Percentiles rank a stretch among this genome's conserved stretches.
phyloP scores from a whole-genome alignment of 2,113 vertebrate genomes.

The Muntiacus muntjak region DNA sequence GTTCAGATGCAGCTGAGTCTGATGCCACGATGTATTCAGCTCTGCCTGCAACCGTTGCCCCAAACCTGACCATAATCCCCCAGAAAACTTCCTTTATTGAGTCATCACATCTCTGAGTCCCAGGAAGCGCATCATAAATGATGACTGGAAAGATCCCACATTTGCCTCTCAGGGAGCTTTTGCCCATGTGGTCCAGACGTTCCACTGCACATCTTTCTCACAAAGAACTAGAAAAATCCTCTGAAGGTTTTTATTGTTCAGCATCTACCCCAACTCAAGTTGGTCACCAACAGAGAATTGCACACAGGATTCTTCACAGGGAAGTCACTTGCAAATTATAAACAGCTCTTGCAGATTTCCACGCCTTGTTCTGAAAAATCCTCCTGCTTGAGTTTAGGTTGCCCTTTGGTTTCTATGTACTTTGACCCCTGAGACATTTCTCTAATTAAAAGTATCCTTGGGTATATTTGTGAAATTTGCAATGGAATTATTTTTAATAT shows the following conservation, averaged over 20 bases:
- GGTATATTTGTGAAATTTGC: too few relatives aligned
- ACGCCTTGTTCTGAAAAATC: neutral
- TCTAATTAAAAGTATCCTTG: accelerated
- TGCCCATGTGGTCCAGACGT: neutral
- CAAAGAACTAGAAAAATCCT: neutral
- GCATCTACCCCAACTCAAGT: neutral
- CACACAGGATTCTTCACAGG: accelerated
- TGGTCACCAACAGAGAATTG: neutral
- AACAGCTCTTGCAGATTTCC: neutral
- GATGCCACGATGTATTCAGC: too few relatives aligned
- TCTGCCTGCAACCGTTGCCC: neutral
- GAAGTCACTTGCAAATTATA: neutral
- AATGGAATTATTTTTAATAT: neutral
- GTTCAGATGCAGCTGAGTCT: neutral
- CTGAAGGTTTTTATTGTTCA: neutral
- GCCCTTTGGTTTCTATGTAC: neutral
- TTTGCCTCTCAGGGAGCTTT: neutral
- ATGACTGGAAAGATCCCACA: neutral
- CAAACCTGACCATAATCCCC: too few relatives aligned
- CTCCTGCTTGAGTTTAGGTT: accelerated
- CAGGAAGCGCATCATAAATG: too few relatives aligned
- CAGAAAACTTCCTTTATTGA: neutral
- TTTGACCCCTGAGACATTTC: accelerated
- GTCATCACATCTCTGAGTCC: too few relatives aligned
- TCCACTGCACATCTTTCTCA: neutral